A percentile compares a stretch with the other conserved stretches of the same genome.
Conservation (phyloP, 2,888 invertebrate genomes). For the Lasioglossum figueresi region DNA sequence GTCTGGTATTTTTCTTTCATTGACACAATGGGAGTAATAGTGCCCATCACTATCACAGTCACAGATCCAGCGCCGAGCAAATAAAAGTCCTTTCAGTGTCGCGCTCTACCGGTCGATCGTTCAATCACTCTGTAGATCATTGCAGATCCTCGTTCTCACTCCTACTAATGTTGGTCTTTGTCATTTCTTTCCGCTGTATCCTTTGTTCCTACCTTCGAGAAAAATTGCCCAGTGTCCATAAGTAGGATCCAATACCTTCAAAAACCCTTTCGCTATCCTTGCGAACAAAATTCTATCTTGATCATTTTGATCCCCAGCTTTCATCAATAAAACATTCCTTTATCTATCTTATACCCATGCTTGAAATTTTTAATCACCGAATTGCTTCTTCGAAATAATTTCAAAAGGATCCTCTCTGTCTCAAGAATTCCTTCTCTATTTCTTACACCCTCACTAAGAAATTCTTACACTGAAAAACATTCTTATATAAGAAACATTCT, state of each 20-base stretch:
- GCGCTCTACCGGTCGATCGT: slow-evolving; percentile 44
- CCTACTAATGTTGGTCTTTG: slow-evolving; percentile 11
- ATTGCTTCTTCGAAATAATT: background rate
- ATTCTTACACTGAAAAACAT: background rate
- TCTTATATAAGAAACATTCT: background rate
- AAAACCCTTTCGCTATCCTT: background rate
- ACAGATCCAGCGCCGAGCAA: slow-evolving; percentile 22
- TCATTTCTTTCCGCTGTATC: background rate
- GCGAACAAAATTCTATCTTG: background rate
- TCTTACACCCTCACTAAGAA: background rate
- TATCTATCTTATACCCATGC: background rate
- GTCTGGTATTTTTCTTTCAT: background rate
- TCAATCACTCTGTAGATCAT: slow-evolving; percentile 30
- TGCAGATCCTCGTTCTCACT: slow-evolving; percentile 21
- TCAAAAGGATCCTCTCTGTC: background rate
- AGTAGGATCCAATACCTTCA: background rate
- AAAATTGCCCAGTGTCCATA: background rate
- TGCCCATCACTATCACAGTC: background rate
- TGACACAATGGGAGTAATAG: background rate
- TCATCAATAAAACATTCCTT: background rate
- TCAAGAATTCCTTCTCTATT: background rate
- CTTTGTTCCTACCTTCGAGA: background rate
- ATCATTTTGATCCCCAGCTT: too few species aligned
- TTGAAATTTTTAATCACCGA: background rate
- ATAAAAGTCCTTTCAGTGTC: slow-evolving; percentile 29